Base-by-base conservation (phyloP, 2,113 vertebrate species). In the Oreotrochilus melanogaster region DNA sequence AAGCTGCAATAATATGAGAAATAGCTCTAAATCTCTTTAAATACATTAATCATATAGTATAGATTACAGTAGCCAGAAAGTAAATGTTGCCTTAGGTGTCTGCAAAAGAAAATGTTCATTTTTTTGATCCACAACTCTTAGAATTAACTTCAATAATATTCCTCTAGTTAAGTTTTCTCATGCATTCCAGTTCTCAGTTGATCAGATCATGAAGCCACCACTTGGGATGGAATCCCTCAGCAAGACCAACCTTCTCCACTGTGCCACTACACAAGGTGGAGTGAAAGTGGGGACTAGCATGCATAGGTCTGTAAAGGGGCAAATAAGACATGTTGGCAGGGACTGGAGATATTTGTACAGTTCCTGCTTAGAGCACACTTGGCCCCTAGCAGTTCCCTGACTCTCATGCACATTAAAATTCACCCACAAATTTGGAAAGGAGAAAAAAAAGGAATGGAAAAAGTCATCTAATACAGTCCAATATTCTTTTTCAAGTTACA, bases 401-500 rank as follows among this genome's bases (percentile, higher is more conserved):
- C 43, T 89, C 30, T 82, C 22, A 78, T 19, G 33, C 27, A 60
- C 30, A 61, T 79, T 42, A 65, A n/a, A 69, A 90, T 91, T 96
- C 82, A 73, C 35, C 28, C 33, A 62, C 50, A 58, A 83, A 54
- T 91, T 75, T 89, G 62, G 57, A 53, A 82, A 89, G n/a, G 31
- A 17, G 27, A 16, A n/a, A 18, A 31, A 53, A 64, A 58, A 21
- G 7, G n/a, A 86, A 74, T 65, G 62, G 42, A 76, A 81, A 73
- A 90, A 95, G 76, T 42, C 69, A 93, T n/a, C 19, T 64, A 86
- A 95, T 39, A 54, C n/a, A 65, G 57, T 64, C 65, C 27, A 4
- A 67, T 39, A 56, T 92, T 92, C 85, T 81, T 75, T 82, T 74
- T 79, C 64, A 39, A 76, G 78, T 91, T 92, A 92, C 45, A 83